phyloP scores from a whole-genome alignment of 2,797 vertebrate species.

The Xiphorhynchus erythropygius region DNA sequence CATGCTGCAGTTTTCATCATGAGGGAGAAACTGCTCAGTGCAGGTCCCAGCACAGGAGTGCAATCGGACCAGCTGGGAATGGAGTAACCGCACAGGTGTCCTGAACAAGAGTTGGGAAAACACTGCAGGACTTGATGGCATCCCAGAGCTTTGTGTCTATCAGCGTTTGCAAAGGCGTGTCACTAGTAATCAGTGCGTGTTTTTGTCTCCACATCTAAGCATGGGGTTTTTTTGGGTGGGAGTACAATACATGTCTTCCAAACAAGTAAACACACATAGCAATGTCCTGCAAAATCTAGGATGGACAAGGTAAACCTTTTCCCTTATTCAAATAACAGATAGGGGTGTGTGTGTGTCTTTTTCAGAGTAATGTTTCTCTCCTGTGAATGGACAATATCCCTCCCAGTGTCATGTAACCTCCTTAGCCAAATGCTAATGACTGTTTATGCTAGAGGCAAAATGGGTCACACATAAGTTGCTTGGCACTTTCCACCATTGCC shows the following conservation, averaged over 20 bases:
- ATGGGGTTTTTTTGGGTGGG: neutral
- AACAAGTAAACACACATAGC: neutral
- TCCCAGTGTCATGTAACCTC: neutral
- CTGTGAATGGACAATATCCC: neutral
- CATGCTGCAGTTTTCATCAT: rapidly evolving
- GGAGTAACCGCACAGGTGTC: neutral
- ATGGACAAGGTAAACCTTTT: neutral
- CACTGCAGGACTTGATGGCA: neutral
- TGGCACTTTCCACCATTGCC: neutral
- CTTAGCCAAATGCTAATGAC: neutral
- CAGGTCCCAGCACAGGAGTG: rapidly evolving
- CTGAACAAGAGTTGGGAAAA: neutral
- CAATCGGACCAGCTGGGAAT: neutral
- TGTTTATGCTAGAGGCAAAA: neutral
- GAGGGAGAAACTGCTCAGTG: neutral
- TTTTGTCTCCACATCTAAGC: neutral
- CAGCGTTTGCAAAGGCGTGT: rapidly evolving
- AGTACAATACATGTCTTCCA: neutral
- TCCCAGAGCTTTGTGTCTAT: neutral
- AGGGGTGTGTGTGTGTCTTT: neutral
- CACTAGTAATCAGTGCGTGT: neutral
- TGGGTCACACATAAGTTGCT: neutral
- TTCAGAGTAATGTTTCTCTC: neutral
- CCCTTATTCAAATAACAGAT: neutral
- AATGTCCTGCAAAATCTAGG: neutral